Base-by-base conservation (phyloP, 2,797 vertebrate genomes). In the Chelidonichthys spinosus region DNA sequence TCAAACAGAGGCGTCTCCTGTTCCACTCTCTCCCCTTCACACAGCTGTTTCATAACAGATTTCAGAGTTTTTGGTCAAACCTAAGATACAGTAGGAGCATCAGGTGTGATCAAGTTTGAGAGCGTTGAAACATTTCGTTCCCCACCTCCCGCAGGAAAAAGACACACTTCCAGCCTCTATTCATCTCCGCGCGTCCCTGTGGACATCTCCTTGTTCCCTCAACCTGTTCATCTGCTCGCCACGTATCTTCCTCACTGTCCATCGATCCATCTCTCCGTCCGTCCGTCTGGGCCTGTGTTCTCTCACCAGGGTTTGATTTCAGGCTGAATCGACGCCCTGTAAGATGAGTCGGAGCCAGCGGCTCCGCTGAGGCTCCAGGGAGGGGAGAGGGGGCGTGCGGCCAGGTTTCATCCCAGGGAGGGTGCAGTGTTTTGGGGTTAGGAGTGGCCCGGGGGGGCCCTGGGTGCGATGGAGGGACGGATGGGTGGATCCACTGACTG, bases 291-390 rank as follows among this genome's bases (percentile, higher is more conserved):
- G 83, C 71, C 83, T 69, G 69, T 80, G 85, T 85, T 91, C 90
- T 93, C 92, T 89, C 87, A 93, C 87, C 92, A 63, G 72, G 89
- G 87, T 93, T 95, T 94, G 90, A 93, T 95, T 95, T 93, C 91
- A 83, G 65, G 71, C 89, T 93, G 87, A 92, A 94, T 94, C 89
- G 92, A 94, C 87, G 90, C 87, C 92, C 87, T 88, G 90, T 94
- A 94, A 95, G 89, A 89, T 86, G 90, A 95, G 94, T 93, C 95
- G 91, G 84, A 87, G 86, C 86, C 86, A 78, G 82, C 73, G 90
- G 89, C 92, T 85, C 81, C 52, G 55, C 59, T 60, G 82, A 78
- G 78, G 87, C 91, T 92, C 86, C 85, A 83, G 91, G 93, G 91
- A 90, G 90, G 88, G 83, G 78, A 88, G 69, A 83, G 78, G 87